Evolutionary conservation across 2,113 vertebrate genomes (phyloP).

Genomic region (Pseudopipra pipra): DNA sequence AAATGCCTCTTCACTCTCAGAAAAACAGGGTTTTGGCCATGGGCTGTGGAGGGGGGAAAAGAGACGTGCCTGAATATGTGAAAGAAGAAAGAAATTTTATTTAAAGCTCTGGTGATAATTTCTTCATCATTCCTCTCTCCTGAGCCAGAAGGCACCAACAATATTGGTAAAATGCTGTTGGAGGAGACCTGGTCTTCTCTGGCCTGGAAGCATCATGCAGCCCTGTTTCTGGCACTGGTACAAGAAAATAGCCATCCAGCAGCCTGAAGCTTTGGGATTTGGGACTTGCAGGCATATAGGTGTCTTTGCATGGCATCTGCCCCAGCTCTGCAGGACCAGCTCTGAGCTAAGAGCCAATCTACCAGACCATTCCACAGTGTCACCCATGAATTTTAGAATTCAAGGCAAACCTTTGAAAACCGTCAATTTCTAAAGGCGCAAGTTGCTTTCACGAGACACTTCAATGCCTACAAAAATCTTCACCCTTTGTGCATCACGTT

Average conservation of each 20-base stretch:
- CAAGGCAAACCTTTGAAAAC: neutral
- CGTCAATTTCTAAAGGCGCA: accelerated
- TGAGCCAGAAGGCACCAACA: neutral
- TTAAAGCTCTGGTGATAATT: neutral
- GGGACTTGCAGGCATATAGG: neutral
- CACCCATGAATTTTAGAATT: neutral
- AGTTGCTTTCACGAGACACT: neutral
- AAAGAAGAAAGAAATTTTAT: neutral
- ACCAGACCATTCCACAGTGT: neutral
- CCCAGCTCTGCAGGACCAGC: neutral
- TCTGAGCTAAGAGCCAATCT: neutral
- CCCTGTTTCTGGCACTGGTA: neutral
- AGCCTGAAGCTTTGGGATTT: neutral
- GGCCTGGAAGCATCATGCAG: neutral
- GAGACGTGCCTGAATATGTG: neutral
- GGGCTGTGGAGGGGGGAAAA: neutral
- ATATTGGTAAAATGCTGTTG: neutral
- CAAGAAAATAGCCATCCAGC: neutral
- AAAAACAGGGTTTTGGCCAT: neutral
- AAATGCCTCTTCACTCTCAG: neutral
- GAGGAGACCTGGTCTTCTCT: neutral
- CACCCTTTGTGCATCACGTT: neutral
- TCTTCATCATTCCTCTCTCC: neutral
- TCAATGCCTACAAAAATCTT: neutral
- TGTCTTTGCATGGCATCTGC: neutral